Conservation (phyloP, 37 sponge, comb jelly and placozoan genomes). For the Bolinopsis microptera region DNA sequence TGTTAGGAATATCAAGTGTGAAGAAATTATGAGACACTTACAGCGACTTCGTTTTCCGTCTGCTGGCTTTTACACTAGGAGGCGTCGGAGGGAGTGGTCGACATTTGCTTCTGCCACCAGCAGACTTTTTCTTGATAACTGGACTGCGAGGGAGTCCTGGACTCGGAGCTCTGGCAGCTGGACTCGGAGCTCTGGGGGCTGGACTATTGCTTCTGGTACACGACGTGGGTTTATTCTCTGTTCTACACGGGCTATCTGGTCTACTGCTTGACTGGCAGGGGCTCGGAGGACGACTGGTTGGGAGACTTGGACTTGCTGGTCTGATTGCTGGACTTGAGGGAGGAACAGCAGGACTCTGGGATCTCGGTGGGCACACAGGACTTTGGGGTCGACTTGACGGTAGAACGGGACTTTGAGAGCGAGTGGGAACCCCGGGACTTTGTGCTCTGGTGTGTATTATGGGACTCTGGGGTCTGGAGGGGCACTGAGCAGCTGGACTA, state of each 20-base stretch:
- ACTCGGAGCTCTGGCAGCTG: background rate
- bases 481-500: background rate
- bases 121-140: background rate
- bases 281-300: background rate
- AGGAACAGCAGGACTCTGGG: background rate
- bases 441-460: background rate
- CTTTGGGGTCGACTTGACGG: background rate
- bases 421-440: background rate
- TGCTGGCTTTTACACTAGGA: background rate
- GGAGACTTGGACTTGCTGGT: background rate
- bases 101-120: background rate
- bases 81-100: conserved; percentile 46
- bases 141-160: background rate
- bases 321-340: background rate
- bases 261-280: background rate
- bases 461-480: conserved; percentile 30
- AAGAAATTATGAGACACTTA: background rate
- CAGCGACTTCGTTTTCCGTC: conserved; percentile 39
- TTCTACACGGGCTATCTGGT: background rate
- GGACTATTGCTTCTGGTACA: background rate
- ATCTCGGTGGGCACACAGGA: background rate
- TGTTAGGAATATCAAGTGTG: no score
- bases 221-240: background rate
- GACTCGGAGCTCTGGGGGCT: background rate
- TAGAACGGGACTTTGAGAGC: background rate